Evolutionary conservation across 2,113 vertebrate species (phyloP), one percentile per base, ranked within the genome.

Genomic region (Seriola quinqueradiata): DNA sequence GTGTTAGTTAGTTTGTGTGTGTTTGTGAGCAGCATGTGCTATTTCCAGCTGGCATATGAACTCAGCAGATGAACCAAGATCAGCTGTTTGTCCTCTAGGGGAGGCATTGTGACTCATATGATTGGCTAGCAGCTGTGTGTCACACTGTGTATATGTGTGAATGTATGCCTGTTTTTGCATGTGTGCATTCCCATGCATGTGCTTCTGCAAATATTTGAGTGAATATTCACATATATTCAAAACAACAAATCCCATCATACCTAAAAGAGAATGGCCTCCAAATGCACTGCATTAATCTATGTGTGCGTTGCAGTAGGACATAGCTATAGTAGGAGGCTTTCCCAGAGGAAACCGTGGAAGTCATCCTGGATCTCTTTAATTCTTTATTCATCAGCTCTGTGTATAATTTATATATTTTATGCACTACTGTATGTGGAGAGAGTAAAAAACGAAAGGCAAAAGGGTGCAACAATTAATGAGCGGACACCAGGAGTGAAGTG

Each of bases 51-150:
- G 89, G 75, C 85, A 67, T 73, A 83, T 86, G 82, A 93, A 88
- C 83, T 87, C 67, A 32, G 85, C 82, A 88, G 74, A 92, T 89
- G 90, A 93, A 92, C 85, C 79, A 82, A 66, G 87, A 92, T 93
- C 90, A 90, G 88, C 89, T 90, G 79, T 88, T 85, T 86, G 83
- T 90, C 81, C 88, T 88, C 64, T 17, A 36, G 81, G 72, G 85
- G 52, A 67, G n/a, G 68, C 28, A 3, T 69, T 86, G 21, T 88
- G 84, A 91, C 60, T 88, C 70, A 87, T 86, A 21, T 70, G 83
- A 91, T 88, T 89, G 83, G 79, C 85, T 70, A 46, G 79, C 82
- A 89, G 84, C 87, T 90, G 84, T 70, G 86, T 85, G 82, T 76
- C 82, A 79, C 79, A 46, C 48, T 52, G 9, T 66, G 65, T 57